Percentiles rank a stretch among this genome's conserved stretches.
phyloP scores from a whole-genome alignment of 2,888 invertebrate species.

The Ceraclea dissimilis region DNA sequence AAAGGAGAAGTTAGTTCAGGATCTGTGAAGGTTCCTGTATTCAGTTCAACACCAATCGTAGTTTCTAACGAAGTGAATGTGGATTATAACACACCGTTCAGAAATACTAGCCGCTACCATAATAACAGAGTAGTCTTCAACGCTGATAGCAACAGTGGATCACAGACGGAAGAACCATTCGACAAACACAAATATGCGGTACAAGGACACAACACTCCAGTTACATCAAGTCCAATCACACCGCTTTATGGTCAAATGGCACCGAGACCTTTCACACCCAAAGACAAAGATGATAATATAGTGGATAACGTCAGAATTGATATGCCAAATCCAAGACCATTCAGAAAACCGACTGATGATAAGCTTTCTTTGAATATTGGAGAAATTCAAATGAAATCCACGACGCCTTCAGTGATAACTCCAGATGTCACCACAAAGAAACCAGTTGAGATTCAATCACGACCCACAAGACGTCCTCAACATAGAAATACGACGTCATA shows the following conservation, averaged over 20 bases:
- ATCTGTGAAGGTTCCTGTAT: conserved; percentile 43
- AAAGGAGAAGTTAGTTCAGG: conserved; percentile 44
- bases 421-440: conserved; percentile 6
- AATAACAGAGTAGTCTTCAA: conserved; percentile 30
- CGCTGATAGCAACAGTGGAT: conserved; percentile 33
- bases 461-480: conserved; percentile 32
- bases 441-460: conserved; percentile 27
- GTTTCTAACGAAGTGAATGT: conserved; percentile 24
- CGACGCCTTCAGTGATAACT: conserved; percentile 11
- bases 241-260: conserved; percentile 32
- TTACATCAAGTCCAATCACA: conserved; percentile 31
- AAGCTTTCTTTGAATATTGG: conserved; percentile 42
- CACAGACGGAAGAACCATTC: conserved; percentile 47
- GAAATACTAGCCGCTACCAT: conserved; percentile 28
- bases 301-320: conserved; percentile 9
- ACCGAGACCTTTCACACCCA: conserved; percentile 43
- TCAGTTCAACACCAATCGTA: conserved; percentile 37
- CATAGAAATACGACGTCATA: conserved; percentile 30
- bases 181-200: conserved; percentile 31
- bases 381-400: conserved; percentile 33
- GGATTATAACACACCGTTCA: conserved; percentile 30
- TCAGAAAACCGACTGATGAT: conserved; percentile 17
- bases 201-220: conserved; percentile 29
- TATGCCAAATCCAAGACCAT: conserved; percentile 20
- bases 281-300: conserved; percentile 21